phyloP scores from a whole-genome alignment of 2,113 vertebrate genomes.

The Pelvicachromis taeniatus region DNA sequence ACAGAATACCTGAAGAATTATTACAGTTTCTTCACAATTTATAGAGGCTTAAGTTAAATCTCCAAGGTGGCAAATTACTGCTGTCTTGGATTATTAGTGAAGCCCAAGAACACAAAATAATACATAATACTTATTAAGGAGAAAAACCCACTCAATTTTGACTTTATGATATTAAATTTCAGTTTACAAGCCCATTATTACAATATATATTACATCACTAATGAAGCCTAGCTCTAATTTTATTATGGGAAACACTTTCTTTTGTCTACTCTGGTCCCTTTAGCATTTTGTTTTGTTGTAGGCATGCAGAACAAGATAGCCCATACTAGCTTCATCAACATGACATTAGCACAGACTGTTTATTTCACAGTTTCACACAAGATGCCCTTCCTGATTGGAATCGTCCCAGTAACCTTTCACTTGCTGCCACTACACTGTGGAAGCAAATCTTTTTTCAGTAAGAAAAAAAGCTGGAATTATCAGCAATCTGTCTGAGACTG shows the following conservation, averaged over 20 bases:
- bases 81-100: neutral
- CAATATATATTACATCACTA: neutral
- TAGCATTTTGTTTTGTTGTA: neutral
- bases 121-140: neutral
- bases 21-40: neutral
- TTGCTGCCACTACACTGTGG: neutral
- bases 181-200: neutral
- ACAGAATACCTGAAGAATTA: neutral
- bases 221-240: neutral
- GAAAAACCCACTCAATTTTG: neutral
- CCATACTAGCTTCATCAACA: neutral
- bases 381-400: neutral
- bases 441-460: neutral
- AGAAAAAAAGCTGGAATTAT: neutral
- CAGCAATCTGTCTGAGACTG: neutral
- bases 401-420: neutral
- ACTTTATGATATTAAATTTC: neutral
- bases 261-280: neutral
- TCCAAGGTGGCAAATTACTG: neutral
- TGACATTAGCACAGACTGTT: neutral
- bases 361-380: neutral
- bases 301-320: neutral
- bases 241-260: neutral
- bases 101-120: neutral
- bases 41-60: neutral